phyloP scores from a whole-genome alignment of 2,888 invertebrate species.

The Diaphora mendica region DNA sequence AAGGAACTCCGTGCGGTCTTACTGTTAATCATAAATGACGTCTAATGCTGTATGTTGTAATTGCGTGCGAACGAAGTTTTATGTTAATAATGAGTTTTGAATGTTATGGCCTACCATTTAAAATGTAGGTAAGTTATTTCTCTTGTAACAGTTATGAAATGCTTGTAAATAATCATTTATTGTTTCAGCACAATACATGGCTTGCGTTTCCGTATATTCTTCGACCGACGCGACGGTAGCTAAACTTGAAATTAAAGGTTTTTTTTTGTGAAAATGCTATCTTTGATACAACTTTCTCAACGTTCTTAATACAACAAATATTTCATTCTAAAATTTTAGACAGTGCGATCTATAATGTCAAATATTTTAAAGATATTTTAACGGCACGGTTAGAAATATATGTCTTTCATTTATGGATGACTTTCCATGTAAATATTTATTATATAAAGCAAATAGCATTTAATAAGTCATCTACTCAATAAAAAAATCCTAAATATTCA shows the following conservation, averaged over 20 bases:
- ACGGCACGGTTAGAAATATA: not conserved
- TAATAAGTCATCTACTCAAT: not conserved
- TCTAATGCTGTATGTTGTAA: slow-evolving; percentile 52
- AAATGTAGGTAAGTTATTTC: slow-evolving; percentile 13
- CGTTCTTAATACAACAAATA: too few species aligned
- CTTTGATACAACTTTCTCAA: too few species aligned
- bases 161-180: slow-evolving; percentile 10
- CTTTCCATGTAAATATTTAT: too few species aligned
- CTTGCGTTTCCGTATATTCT: slow-evolving; percentile 5
- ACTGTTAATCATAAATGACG: slow-evolving; percentile 58
- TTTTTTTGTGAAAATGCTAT: not conserved
- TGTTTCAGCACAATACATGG: not conserved
- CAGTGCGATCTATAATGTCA: too few species aligned
- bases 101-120: slow-evolving; percentile 33
- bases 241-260: not conserved
- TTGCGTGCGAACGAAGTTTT: slow-evolving; percentile 38
- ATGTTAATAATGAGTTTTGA: slow-evolving; percentile 35
- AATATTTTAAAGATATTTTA: not conserved
- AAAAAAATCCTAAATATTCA: too few species aligned
- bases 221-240: not conserved
- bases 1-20: slow-evolving; percentile 53
- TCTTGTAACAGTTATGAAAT: slow-evolving; percentile 9
- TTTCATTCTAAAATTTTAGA: too few species aligned
- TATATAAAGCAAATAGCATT: too few species aligned
- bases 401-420: not conserved